Conservation (phyloP, 1,140 invertebrate species). For the Elysia chlorotica region DNA sequence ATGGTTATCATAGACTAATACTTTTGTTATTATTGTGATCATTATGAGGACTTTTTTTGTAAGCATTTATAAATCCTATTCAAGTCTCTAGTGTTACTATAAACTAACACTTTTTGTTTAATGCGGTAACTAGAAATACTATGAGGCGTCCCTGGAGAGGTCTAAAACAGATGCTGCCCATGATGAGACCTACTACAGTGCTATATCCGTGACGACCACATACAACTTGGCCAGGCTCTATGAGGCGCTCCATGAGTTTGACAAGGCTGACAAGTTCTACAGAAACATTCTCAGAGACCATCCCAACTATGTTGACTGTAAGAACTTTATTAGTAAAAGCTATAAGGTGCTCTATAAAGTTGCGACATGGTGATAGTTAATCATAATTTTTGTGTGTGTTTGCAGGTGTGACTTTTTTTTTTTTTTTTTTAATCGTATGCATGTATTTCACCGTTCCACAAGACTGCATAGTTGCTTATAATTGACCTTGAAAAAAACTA, state of each 20-base stretch:
- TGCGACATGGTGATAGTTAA: too few relatives aligned
- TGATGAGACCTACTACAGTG: slow-evolving; percentile 94
- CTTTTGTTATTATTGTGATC: too few relatives aligned
- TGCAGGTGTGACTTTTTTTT: too few relatives aligned
- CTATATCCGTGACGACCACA: slow-evolving; percentile 89
- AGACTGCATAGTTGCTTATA: background rate
- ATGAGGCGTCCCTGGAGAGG: slow-evolving; percentile 83
- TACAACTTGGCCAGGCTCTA: slow-evolving; percentile 95
- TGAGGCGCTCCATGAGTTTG: slow-evolving; percentile 90
- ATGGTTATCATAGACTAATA: too few relatives aligned
- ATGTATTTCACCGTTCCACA: background rate
- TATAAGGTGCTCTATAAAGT: too few relatives aligned
- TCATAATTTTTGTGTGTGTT: too few relatives aligned
- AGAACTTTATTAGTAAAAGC: slow-evolving; percentile 62
- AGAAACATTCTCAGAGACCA: slow-evolving; percentile 93
- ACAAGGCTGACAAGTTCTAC: slow-evolving; percentile 96
- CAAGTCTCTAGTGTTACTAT: too few relatives aligned
- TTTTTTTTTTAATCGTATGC: background rate
- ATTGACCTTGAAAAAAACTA: too few relatives aligned
- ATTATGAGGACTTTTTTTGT: too few relatives aligned
- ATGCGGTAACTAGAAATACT: slow-evolving; percentile 82
- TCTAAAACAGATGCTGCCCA: slow-evolving; percentile 70
- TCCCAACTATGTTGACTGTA: slow-evolving; percentile 99
- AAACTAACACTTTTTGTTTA: too few relatives aligned
- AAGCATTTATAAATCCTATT: too few relatives aligned